Evolutionary conservation across 2,888 invertebrate genomes (phyloP).

Genomic region (Anorthoa munda): DNA sequence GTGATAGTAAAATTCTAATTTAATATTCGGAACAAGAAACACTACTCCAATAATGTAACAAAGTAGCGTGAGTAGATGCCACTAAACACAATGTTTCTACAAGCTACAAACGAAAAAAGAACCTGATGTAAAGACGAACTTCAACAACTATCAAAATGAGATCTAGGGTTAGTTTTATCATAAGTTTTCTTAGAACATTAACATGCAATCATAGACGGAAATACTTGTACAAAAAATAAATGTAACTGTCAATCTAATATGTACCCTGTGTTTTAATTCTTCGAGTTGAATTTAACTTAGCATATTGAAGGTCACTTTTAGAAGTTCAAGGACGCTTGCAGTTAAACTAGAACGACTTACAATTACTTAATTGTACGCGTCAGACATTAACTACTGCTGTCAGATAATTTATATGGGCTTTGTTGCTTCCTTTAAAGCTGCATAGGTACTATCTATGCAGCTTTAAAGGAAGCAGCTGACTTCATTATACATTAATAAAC

Average conservation of each 20-base stretch:
- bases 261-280: rapidly evolving
- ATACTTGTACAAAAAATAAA: constrained; percentile 17
- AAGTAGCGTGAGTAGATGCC: constrained; percentile 18
- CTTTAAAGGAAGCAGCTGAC: no score
- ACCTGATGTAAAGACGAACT: constrained; percentile 21
- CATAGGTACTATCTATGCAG: not conserved
- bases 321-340: constrained; percentile 55
- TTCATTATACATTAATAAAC: not conserved
- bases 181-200: constrained; percentile 46
- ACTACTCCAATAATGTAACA: not conserved
- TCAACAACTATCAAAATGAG: constrained; percentile 34
- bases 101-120: not conserved
- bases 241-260: not conserved
- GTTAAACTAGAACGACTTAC: constrained; percentile 33
- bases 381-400: constrained; percentile 33
- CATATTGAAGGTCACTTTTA: constrained; percentile 22
- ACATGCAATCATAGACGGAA: constrained; percentile 44
- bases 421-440: not conserved
- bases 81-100: constrained; percentile 3
- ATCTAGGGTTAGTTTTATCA: constrained; percentile 37
- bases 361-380: constrained; percentile 43
- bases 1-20: not conserved
- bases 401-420: constrained; percentile 11
- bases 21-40: not conserved
- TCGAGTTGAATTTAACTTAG: constrained; percentile 23